Base-by-base conservation (phyloP, 2,888 invertebrate genomes). In the Drosophila rellima region DNA sequence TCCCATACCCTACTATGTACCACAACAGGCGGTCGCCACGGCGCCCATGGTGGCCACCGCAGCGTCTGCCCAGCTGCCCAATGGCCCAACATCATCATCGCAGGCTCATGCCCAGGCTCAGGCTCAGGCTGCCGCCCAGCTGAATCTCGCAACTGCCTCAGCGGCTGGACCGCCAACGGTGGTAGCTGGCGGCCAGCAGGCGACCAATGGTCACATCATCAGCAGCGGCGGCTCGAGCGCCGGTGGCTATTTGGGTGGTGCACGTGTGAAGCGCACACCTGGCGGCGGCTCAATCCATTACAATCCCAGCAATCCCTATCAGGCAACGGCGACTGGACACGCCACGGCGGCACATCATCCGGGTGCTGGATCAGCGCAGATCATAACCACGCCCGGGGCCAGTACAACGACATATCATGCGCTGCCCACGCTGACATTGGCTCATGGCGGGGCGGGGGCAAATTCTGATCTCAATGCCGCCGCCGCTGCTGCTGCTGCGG, bases 1-100 rank as follows among this genome's bases (percentile, higher is more conserved):
- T 84, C 92, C 92, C 55, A 92, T 92, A 91, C 91, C 92, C 55
- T 93, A 93, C 80, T 93, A 93, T 78, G 90, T 93, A 82, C 91
- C 92, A 75, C 93, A 90, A 78, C 92, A 91, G 79, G 80, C 91
- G 17, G 89, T 92, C 50, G 78, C 92, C 48, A 86, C 91, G 31
- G 80, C 92, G 47, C 85, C 91, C n/a, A 80, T 88, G 70, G 80
- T 91, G 57, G 85, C 91, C 57, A 78, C 87, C 56, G 79, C 89
- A 51, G 71, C 84, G 6, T 66, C 89, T 8, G 75, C 68, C 6
- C 79, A 74, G 50, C 71, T 71, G 26, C 52, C 70, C 5, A 64
- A 40, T n/a, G 70, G 73, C 1, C 73, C 72, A 7, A 10, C 55
- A 50, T 70, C 65, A 50, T 70, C 65, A 5, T 61, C 80, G 8